Conservation (phyloP, 1,140 invertebrate species). For the Apis florea region DNA sequence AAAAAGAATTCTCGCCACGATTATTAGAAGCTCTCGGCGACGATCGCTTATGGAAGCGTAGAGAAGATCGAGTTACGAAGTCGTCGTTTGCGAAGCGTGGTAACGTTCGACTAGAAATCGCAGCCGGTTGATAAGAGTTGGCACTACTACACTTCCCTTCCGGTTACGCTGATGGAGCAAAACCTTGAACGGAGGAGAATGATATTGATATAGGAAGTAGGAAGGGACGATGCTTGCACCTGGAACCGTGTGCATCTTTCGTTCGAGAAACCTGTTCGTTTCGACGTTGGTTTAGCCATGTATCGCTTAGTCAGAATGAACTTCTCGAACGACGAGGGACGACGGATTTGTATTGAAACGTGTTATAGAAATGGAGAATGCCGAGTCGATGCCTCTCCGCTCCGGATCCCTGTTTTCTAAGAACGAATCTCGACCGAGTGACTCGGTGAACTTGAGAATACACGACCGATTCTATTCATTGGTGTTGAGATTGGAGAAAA, state of each 20-base stretch:
- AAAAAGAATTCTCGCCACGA: constrained; percentile 33
- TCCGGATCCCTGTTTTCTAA: neutral
- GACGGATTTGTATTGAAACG: constrained; percentile 5
- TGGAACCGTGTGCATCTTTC: constrained; percentile 14
- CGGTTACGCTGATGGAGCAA: constrained; percentile 58
- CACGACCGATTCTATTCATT: neutral
- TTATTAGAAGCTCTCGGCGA: neutral
- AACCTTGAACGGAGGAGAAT: constrained; percentile 21
- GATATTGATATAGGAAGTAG: constrained; percentile 43
- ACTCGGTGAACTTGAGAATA: neutral
- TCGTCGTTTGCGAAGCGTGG: neutral
- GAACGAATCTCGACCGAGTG: neutral
- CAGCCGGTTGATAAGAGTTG: constrained; percentile 34
- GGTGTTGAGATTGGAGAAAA: neutral
- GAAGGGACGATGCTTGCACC: constrained; percentile 17
- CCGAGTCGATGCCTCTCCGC: neutral
- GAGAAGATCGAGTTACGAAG: constrained; percentile 39
- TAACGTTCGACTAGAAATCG: constrained; percentile 26
- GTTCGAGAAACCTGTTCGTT: constrained; percentile 48
- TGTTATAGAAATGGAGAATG: neutral
- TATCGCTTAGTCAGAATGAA: neutral
- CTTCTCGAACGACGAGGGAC: constrained; percentile 9
- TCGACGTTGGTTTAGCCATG: constrained; percentile 16
- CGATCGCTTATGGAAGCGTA: neutral
- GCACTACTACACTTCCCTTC: constrained; percentile 43